Base-by-base conservation (phyloP, 2,888 invertebrate species). In the Acanthacorydalis orientalis region DNA sequence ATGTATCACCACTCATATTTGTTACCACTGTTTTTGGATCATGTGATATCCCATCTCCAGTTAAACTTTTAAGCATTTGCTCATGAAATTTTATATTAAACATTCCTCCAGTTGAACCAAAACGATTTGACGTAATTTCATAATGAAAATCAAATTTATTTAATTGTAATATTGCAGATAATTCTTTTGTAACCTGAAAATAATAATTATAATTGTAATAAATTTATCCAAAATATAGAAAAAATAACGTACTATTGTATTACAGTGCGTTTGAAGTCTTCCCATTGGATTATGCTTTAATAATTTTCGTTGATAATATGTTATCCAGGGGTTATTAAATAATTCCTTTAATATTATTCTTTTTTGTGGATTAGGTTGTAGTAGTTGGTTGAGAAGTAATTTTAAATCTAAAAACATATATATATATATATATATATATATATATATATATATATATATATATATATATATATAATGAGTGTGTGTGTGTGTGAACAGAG, bases 321-420 rank as follows among this genome's bases (percentile, higher is more conserved):
- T 68, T 42, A 78, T 61, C 77, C 78, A 79, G 44, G 75, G 73
- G 60, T 78, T 77, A 1, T 67, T 63, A 47, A 72, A 59, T 32
- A 78, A 69, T 54, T 77, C 75, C 47, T 68, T 68, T 31, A 74
- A 71, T 51, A 69, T 69, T 60, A 78, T 72, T 14, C 78, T 65
- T 46, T 66, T 65, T 42, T 68, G 60, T 41, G 72, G 68, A 52
- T 71, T 71, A 0, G 76, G 73, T 49, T 73, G 68, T 51, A 79
- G 57, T 23, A 78, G 62, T 43, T 70, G 68, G 47, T 67, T 68
- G 51, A 78, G 64, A 57, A 78, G 69, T 47, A 61, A 56, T 47
- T 60, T 57, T 51, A 68, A 69, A 34, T 69, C 69, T 55, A 48
- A 23, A 23, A 4, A 23, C 23, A 23, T 23, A 23, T 23, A 6